Evolutionary conservation across 2,888 invertebrate genomes (phyloP), one percentile per base, ranked within the genome.

Genomic region (Amiota communis): DNA sequence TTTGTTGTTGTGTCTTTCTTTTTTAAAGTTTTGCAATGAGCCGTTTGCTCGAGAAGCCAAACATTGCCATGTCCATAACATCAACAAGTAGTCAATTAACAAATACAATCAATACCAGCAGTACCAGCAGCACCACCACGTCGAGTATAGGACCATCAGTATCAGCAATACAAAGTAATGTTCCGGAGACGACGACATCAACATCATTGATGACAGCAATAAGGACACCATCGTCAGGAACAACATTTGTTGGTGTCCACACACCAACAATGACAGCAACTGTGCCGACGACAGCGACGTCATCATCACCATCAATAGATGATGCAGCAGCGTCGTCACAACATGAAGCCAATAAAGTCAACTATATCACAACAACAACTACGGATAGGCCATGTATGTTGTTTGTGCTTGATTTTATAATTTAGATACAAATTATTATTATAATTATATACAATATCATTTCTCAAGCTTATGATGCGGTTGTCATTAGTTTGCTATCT

Each of bases 401-500:
- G 36, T 36, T 36, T 36, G 6, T 36, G 2, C 2, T 36, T 36
- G 36, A 36, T 36, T 36, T 36, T 36, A 6, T 36, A 36, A 36
- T 36, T 36, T 36, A 36, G 8, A 36, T 36, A 36, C 6, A 36
- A 36, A 36, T 36, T 36, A 36, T 36, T 36, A 36, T 36, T 6
- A 36, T 36, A 36, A 36, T 36, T 36, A 36, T 6, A 6, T 36
- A 36, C 36, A 36, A 36, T 36, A 36, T 36, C 36, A 36, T 36
- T 36, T 36, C 36, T 36, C 36, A 36, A 36, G 36, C 36, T 82
- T 88, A 92, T 47, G 91, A 93, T 84, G 90, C 92, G 74, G 94
- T 97, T 72, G 86, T 94, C 78, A 95, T 97, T 74, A 98, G 98
- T 81, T 92, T 99, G 80, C 90, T 94, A 69, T 94, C 98, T 0